phyloP scores from a whole-genome alignment of 2,113 vertebrate genomes.

The Chaetops frenatus region DNA sequence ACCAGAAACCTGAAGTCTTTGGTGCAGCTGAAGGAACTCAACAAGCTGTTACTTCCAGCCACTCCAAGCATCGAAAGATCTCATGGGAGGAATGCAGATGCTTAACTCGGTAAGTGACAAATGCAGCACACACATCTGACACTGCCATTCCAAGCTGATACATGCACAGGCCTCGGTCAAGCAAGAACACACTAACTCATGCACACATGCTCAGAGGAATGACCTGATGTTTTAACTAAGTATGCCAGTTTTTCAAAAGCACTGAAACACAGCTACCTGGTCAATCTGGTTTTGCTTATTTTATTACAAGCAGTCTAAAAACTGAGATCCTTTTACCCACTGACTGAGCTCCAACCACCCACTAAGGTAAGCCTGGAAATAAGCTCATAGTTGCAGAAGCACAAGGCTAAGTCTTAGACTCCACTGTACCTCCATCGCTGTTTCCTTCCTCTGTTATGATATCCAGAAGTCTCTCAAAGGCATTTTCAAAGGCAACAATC shows the following conservation, averaged over 20 bases:
- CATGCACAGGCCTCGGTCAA: not conserved
- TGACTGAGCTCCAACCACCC: not conserved
- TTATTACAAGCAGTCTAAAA: not conserved
- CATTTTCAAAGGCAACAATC: slow-evolving; percentile 98
- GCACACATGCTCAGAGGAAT: not conserved
- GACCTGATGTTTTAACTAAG: not conserved
- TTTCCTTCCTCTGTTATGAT: slow-evolving; percentile 95
- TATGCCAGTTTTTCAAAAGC: not conserved
- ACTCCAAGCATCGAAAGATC: not conserved
- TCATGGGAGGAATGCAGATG: not conserved
- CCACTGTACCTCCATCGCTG: slow-evolving; percentile 88
- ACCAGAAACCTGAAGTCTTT: not conserved
- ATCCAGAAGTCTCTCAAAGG: slow-evolving; percentile 94
- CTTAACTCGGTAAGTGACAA: not conserved
- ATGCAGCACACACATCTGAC: not conserved
- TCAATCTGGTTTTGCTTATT: not conserved
- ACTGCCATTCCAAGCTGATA: not conserved
- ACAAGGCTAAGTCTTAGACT: not conserved
- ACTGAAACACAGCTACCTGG: not conserved
- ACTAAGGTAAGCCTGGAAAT: not conserved
- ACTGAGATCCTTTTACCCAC: not conserved
- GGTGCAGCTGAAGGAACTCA: not conserved
- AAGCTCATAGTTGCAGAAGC: not conserved
- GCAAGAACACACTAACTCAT: not conserved
- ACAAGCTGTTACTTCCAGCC: not conserved